These are phyloP conservation scores for Cercocebus atys DNA, from an alignment of 2,113 vertebrate genomes.

Conservation along the genomic window DNA sequence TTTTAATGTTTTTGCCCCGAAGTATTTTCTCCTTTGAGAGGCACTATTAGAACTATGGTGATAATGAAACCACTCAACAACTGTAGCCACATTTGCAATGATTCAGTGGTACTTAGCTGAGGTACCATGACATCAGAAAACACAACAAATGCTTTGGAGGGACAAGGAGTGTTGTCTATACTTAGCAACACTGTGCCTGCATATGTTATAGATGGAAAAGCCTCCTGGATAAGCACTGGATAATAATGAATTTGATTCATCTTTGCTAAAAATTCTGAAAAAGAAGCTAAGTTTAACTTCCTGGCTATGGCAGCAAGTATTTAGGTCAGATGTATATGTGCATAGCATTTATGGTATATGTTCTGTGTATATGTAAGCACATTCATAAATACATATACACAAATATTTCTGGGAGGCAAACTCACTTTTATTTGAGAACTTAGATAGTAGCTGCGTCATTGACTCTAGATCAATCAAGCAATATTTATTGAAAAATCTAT, in stretches of 20 bases:
- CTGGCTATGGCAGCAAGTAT: neutral
- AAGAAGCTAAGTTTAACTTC: neutral
- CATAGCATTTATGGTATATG: neutral
- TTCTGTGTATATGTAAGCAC: neutral
- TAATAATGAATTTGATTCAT: neutral
- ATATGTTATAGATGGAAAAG: neutral
- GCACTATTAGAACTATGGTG: neutral
- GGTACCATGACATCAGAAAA: conserved; percentile 71
- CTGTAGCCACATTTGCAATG: conserved; percentile 37
- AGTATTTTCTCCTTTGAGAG: conserved; percentile 17
- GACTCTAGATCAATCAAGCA: neutral
- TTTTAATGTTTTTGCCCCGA: conserved; percentile 8
- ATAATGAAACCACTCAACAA: conserved; percentile 45
- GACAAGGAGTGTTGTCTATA: conserved; percentile 38
- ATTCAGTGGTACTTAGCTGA: conserved; percentile 17
- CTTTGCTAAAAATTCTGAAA: neutral
- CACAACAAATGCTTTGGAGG: conserved; percentile 58
- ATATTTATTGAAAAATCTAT: conserved; percentile 9
- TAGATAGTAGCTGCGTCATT: neutral
- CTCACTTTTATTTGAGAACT: neutral
- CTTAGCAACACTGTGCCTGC: conserved; percentile 47
- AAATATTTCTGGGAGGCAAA: neutral
- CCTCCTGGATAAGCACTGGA: conserved; percentile 19
- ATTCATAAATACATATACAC: neutral
- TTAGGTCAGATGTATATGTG: neutral